phyloP scores from a whole-genome alignment of 2,797 vertebrate genomes.

The Cephalopachus bancanus region DNA sequence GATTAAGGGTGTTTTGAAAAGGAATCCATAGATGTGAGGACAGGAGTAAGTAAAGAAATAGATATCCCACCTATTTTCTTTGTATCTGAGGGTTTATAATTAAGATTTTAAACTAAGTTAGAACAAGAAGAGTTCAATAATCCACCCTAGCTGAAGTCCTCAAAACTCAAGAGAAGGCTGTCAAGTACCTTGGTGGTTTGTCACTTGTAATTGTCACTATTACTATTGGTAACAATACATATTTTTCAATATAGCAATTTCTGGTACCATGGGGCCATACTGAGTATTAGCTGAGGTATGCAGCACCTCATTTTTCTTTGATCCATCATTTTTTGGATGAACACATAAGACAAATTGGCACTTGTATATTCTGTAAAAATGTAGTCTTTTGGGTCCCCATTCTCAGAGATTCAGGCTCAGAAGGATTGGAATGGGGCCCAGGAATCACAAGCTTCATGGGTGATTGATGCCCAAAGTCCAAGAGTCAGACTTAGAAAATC shows the following conservation, averaged over 20 bases:
- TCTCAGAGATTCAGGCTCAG: slow-evolving; percentile 28
- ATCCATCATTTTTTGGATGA: background rate
- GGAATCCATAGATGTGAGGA: slow-evolving; percentile 11
- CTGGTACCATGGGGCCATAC: background rate
- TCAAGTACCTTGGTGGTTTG: background rate
- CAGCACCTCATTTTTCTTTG: background rate
- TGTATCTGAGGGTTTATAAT: slow-evolving; percentile 39
- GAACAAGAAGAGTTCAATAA: background rate
- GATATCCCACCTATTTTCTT: slow-evolving; percentile 20
- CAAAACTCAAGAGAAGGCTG: background rate
- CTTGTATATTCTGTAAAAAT: background rate
- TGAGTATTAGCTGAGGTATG: slow-evolving; percentile 13
- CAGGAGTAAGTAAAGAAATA: background rate
- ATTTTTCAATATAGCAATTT: slow-evolving; percentile 11
- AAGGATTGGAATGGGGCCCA: background rate
- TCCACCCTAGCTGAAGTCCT: slow-evolving; percentile 4
- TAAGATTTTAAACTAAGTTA: slow-evolving; percentile 62
- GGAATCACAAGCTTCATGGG: background rate
- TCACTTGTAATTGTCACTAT: background rate
- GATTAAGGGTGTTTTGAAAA: slow-evolving; percentile 60
- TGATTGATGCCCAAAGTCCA: background rate
- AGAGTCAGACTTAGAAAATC: slow-evolving; percentile 48
- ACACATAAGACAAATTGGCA: background rate
- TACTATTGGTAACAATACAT: background rate
- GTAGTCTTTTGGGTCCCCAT: background rate